phyloP scores from a whole-genome alignment of 2,888 invertebrate species.

The Sarcophaga caerulescens region DNA sequence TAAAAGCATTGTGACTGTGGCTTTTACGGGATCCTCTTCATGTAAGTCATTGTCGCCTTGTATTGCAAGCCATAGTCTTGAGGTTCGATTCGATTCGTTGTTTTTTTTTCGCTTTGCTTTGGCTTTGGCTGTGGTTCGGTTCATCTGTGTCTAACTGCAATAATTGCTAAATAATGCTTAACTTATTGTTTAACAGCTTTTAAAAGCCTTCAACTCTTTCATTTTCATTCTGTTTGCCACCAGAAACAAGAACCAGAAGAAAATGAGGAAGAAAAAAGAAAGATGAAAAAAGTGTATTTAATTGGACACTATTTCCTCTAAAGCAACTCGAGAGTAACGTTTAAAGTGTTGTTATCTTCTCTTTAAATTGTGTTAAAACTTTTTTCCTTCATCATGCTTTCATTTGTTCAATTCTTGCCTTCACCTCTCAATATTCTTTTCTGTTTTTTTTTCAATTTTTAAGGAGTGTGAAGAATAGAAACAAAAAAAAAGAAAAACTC shows the following conservation, averaged over 20 bases:
- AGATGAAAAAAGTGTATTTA: slow-evolving; percentile 6
- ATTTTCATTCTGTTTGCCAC: background rate
- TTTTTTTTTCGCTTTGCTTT: background rate
- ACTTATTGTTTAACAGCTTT: slow-evolving; percentile 65
- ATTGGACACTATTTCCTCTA: slow-evolving; percentile 54
- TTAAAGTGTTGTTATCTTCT: slow-evolving; percentile 55
- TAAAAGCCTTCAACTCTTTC: slow-evolving; percentile 45
- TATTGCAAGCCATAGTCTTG: background rate
- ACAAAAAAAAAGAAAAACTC: background rate
- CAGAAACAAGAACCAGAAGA: background rate
- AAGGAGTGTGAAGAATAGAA: slow-evolving; percentile 11
- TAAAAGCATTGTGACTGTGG: slow-evolving; percentile 17
- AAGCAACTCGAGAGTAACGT: slow-evolving; percentile 38
- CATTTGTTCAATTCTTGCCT: slow-evolving; percentile 28
- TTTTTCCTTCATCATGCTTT: slow-evolving; percentile 32
- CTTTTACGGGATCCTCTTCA: background rate
- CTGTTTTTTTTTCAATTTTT: background rate
- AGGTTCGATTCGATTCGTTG: background rate
- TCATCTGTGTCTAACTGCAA: slow-evolving; percentile 55
- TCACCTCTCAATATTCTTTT: background rate
- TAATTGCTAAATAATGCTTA: slow-evolving; percentile 65
- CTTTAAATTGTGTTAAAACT: slow-evolving; percentile 51
- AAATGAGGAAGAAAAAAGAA: background rate
- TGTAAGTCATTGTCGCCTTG: background rate
- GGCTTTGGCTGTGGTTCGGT: background rate